These are phyloP conservation scores for Onychorhynchus coronatus DNA, from an alignment of 2,113 vertebrate genomes.

Conservation along the genomic window DNA sequence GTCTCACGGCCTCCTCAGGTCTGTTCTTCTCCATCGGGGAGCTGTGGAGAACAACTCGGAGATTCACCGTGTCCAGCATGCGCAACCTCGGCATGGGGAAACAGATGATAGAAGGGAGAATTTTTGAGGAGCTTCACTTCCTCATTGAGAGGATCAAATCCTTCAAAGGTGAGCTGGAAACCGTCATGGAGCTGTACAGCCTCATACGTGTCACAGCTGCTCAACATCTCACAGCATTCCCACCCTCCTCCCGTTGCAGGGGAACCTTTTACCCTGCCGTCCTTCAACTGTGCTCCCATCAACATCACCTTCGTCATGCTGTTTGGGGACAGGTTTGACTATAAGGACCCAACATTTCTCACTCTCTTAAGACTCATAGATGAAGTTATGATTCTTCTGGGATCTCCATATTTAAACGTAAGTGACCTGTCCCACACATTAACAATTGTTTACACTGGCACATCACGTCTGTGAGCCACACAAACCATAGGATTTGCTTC, in stretches of 20 bases:
- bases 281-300: conserved; percentile 73
- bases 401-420: conserved; percentile 70
- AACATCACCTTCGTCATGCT: conserved; percentile 74
- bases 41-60: conserved; percentile 68
- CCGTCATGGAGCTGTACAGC: rapidly evolving
- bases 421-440: neutral
- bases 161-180: conserved; percentile 67
- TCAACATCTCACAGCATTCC: neutral
- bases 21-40: conserved; percentile 76
- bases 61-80: conserved; percentile 68
- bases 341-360: conserved; percentile 67
- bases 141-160: conserved; percentile 63
- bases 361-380: conserved; percentile 74
- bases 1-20: conserved; percentile 41
- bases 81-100: conserved; percentile 74
- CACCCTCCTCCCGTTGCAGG: neutral
- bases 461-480: neutral
- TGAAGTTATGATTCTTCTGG: conserved; percentile 76
- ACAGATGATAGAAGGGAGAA: conserved; percentile 23
- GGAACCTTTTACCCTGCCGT: conserved; percentile 60
- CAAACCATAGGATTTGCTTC: neutral
- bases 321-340: conserved; percentile 76
- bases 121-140: conserved; percentile 69
- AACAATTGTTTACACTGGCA: neutral
- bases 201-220: neutral